Conservation (phyloP, 2,797 vertebrate species). For the Phoxinus dragarum region DNA sequence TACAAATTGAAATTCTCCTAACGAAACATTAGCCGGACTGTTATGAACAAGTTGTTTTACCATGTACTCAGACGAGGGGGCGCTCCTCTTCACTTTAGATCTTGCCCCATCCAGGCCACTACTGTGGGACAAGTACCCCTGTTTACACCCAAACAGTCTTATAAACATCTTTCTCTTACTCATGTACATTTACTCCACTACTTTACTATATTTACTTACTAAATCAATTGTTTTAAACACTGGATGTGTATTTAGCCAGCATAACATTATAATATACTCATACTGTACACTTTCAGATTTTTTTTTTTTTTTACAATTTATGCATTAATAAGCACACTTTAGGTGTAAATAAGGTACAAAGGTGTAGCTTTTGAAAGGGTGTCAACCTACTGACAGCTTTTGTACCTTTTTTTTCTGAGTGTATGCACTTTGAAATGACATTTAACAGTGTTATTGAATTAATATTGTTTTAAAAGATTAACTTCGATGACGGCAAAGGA, state of each 20-base stretch:
- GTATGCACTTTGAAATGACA: background rate
- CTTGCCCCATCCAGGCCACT: constrained; percentile 23
- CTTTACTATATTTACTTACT: background rate
- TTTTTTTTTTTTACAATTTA: too few species aligned
- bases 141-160: constrained; percentile 40
- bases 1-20: background rate
- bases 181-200: background rate
- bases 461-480: background rate
- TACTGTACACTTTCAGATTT: background rate
- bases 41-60: constrained; percentile 64
- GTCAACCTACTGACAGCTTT: background rate
- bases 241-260: background rate
- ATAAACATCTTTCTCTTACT: background rate
- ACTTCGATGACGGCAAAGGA: background rate
- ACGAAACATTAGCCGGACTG: background rate
- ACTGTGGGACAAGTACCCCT: constrained; percentile 48
- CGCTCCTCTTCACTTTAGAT: constrained; percentile 71
- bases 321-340: background rate
- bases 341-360: background rate
- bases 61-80: constrained; percentile 60
- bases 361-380: background rate
- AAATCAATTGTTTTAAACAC: background rate
- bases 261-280: background rate
- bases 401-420: background rate
- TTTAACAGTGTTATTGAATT: background rate